Evolutionary conservation across 1,140 invertebrate species (phyloP).

Genomic region (Cylas formicarius): DNA sequence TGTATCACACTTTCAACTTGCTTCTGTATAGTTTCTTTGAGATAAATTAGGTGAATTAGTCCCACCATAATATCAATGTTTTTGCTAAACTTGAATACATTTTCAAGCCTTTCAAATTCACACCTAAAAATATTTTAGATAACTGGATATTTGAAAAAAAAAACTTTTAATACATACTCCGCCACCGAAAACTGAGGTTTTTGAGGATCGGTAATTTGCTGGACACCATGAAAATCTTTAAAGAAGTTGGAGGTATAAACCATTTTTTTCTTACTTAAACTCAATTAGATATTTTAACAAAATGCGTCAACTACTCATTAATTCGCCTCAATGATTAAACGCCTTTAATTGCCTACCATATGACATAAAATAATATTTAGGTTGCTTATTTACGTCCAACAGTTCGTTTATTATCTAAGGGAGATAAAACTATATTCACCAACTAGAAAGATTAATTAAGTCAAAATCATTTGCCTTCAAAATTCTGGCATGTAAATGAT

Average conservation of each 20-base stretch:
- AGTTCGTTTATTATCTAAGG: no score
- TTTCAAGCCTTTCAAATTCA: slow-evolving; percentile 21
- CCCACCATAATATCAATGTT: slow-evolving; percentile 14
- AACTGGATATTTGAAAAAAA: slow-evolving; percentile 3
- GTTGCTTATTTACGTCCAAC: no score
- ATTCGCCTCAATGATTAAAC: no score
- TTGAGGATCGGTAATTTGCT: slow-evolving; percentile 14
- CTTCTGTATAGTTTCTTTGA: slow-evolving; percentile 18
- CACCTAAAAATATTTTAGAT: slow-evolving; percentile 18
- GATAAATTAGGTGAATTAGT: slow-evolving; percentile 22
- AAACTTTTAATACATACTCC: slow-evolving; percentile 15
- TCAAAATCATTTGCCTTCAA: no score
- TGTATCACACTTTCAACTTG: slow-evolving; percentile 14
- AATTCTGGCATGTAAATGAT: no score
- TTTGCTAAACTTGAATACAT: slow-evolving; percentile 23
- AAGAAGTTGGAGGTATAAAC: slow-evolving; percentile 18
- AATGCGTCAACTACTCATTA: no score
- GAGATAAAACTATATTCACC: no score
- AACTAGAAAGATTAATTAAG: no score
- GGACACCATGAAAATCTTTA: slow-evolving; percentile 26
- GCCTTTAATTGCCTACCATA: no score
- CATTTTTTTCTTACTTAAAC: no score
- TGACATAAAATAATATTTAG: no score
- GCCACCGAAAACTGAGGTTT: slow-evolving; percentile 7
- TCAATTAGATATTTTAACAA: no score